Evolutionary conservation across 2,797 vertebrate genomes (phyloP), one percentile per base, ranked within the genome.

Genomic region (Crenuchus spilurus): DNA sequence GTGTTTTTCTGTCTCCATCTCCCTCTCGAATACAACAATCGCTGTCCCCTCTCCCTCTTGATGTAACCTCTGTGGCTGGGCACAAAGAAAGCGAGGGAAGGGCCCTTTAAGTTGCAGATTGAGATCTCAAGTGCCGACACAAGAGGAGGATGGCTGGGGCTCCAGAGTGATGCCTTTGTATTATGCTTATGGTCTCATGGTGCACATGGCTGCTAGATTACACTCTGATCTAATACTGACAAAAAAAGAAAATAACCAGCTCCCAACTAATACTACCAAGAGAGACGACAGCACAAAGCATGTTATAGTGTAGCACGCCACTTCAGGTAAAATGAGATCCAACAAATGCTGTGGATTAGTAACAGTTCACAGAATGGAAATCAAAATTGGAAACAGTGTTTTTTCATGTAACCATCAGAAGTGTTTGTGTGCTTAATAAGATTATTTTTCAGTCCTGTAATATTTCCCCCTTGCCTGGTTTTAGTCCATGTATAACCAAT

Each of bases 21-120:
- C 62, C 75, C 75, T 85, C 68, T 81, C 41, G 5, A 79, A 78
- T 81, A 79, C 64, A 67, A 81, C 62, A 77, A 71, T 63, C 74
- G 55, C 57, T 55, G 70, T 26, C 80, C 67, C 62, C 80, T 83
- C 79, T 86, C 75, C 62, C 76, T 69, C 83, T 84, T 78, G 78
- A 84, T 84, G 76, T 77, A 80, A 71, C 79, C 62, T 81, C 80
- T 83, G 76, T 70, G 70, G 44, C 76, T 84, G 77, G 73, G 88
- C 74, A 79, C 75, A 83, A 69, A 83, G 80, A 68, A 86, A 80
- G 74, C 69, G 65, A 68, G 4, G 86, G 83, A 85, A 84, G 55
- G 75, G 70, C 33, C 72, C 57, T 69, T 82, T 80, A 76, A 31
- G 28, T 75, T 69, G 52, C 71, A 84, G 70, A 83, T 61, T 73